phyloP scores from a whole-genome alignment of 2,888 invertebrate species.

The Cheilosia grossa region DNA sequence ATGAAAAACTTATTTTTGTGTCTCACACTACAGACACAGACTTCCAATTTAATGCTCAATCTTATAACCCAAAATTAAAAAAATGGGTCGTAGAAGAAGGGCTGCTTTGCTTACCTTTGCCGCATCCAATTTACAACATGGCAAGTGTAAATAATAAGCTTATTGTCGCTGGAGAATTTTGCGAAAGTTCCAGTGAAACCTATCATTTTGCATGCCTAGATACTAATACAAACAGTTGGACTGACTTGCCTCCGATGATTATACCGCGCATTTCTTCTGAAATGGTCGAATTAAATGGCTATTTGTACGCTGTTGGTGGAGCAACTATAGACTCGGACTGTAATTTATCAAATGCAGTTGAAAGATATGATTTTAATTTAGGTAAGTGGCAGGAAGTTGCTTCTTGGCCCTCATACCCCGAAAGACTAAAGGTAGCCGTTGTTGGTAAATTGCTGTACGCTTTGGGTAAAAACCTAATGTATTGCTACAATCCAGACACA shows the following conservation, averaged over 20 bases:
- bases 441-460: not conserved
- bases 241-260: not conserved
- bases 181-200: not conserved
- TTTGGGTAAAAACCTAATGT: not conserved
- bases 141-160: not conserved
- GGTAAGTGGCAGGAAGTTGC: slow-evolving; percentile 5
- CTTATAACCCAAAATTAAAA: not conserved
- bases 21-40: not conserved
- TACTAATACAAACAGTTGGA: not conserved
- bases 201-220: not conserved
- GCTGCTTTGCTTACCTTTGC: not conserved
- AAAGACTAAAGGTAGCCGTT: not conserved
- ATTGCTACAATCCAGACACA: slow-evolving; percentile 18
- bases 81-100: not conserved
- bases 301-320: slow-evolving; percentile 23
- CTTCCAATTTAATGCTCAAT: not conserved
- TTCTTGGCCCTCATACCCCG: not conserved
- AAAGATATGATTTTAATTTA: not conserved
- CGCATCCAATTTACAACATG: not conserved
- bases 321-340: not conserved
- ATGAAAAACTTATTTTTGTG: not conserved
- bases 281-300: slow-evolving; percentile 6
- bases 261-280: not conserved
- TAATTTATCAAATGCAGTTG: not conserved
- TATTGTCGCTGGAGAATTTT: not conserved